A percentile compares a stretch with the other conserved stretches of the same genome.
Conservation (phyloP, 2,113 vertebrate species). For the Eubucco bourcierii region DNA sequence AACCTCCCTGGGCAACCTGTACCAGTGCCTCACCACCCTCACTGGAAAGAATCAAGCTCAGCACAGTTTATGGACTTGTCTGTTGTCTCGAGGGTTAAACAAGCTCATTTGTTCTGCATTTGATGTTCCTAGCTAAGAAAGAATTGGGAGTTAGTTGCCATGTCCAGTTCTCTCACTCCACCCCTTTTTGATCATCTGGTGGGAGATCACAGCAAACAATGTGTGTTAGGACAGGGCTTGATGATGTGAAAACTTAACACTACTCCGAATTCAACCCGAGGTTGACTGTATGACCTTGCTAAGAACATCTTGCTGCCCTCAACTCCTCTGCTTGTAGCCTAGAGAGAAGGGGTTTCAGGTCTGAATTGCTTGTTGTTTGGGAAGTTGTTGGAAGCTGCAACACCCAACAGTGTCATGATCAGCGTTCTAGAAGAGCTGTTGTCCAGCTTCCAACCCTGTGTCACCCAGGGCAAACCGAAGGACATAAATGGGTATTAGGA, state of each 20-base stretch:
- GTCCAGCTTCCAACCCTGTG: background rate
- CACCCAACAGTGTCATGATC: accelerated
- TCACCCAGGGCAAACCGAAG: background rate
- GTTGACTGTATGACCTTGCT: background rate
- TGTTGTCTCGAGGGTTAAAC: background rate
- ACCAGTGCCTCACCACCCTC: no score
- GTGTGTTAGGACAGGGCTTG: background rate
- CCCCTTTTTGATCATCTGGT: background rate
- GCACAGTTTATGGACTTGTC: background rate
- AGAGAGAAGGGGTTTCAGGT: background rate
- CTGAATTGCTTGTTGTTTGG: background rate
- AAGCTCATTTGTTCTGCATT: background rate
- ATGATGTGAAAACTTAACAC: background rate
- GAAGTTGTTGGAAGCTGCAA: background rate
- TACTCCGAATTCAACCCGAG: background rate
- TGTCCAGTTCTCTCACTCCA: background rate
- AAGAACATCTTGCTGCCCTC: background rate
- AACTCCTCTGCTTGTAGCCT: background rate
- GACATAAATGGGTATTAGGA: background rate
- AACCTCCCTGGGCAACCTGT: no score
- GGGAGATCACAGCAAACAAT: background rate
- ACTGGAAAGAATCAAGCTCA: background rate
- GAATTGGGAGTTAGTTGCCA: background rate
- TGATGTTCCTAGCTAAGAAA: background rate
- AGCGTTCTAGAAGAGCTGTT: background rate